These are phyloP conservation scores for Euphydryas editha DNA, from an alignment of 2,888 invertebrate genomes.

Conservation along the genomic window DNA sequence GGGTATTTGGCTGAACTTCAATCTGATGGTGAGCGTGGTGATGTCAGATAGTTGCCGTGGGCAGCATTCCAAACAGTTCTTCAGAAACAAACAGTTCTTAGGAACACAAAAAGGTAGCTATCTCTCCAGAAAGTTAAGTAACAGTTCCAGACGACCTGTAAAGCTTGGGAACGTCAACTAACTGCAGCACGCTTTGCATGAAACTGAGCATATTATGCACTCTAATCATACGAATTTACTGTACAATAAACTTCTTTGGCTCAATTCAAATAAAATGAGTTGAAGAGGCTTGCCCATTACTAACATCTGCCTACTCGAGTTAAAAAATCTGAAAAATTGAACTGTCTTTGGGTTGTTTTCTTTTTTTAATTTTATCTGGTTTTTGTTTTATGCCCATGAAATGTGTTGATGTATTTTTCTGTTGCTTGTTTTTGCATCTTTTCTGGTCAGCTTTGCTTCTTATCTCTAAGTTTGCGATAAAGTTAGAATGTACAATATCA, in stretches of 20 bases:
- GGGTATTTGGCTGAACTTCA: background rate
- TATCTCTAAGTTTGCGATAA: constrained; percentile 20
- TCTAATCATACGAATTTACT: constrained; percentile 5
- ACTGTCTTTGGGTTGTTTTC: constrained; percentile 14
- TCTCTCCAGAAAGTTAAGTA: constrained; percentile 11
- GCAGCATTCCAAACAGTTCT: constrained; percentile 21
- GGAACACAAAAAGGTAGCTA: constrained; percentile 12
- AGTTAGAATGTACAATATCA: constrained; percentile 9
- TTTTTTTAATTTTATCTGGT: constrained; percentile 15
- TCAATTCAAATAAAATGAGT: constrained; percentile 4
- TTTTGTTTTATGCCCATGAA: background rate
- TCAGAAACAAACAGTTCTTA: constrained; percentile 12
- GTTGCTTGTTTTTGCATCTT: constrained; percentile 19
- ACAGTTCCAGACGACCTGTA: constrained; percentile 5
- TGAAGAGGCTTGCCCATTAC: constrained; percentile 7
- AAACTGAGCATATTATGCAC: constrained; percentile 3
- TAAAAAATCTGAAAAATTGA: too few species aligned
- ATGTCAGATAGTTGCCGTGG: constrained; percentile 16
- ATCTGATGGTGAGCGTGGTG: constrained; percentile 11
- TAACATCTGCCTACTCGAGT: constrained; percentile 19
- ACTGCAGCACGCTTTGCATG: constrained; percentile 3
- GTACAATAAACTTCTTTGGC: background rate
- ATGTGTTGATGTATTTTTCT: constrained; percentile 11
- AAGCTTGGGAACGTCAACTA: constrained; percentile 6
- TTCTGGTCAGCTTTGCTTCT: constrained; percentile 22